Base-by-base conservation (phyloP, 2,888 invertebrate species). In the Thymelicus acteon region DNA sequence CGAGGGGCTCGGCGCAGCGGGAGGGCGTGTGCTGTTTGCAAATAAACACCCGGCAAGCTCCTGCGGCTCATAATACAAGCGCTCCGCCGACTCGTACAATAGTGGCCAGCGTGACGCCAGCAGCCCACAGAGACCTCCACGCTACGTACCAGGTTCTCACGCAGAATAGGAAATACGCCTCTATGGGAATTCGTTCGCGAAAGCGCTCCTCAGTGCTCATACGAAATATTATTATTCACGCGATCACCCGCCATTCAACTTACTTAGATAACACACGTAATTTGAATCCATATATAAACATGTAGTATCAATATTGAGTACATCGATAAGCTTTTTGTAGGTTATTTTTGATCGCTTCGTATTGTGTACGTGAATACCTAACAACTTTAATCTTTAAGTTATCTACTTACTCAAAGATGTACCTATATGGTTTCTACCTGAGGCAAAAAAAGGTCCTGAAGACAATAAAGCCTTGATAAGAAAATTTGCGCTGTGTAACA, bases 31-130 rank as follows among this genome's bases (percentile, higher is more conserved):
- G 78, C 82, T 83, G 92, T 93, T 92, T 93, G 92, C 93, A 93
- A 93, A 93, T 92, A 93, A 90, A 91, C 93, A 93, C 87, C 90
- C 89, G 92, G 90, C 90, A 78, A 83, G 78, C 77, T 76, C 86
- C 85, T 80, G 77, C 64, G 72, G 83, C 74, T 74, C 75, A 82
- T 79, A 82, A 85, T 79, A 73, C 76, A 71, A 75, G 78, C 74
- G 75, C 71, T 75, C 73, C 73, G 72, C 75, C 81, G 80, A 79
- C 78, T 80, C 77, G 81, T 78, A 91, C 89, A 92, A 92, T 89
- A 77, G 79, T 79, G 79, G 80, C 82, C 90, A 89, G 90, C 90
- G 85, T 85, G 89, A 79, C 75, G 82, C 82, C 78, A 75, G 76
- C 78, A 74, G 80, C 83, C 79, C 83, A 80, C 75, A 72, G 77